These are phyloP conservation scores for Temnothorax curvispinosus DNA, from an alignment of 1,140 invertebrate species.

Conservation along the genomic window DNA sequence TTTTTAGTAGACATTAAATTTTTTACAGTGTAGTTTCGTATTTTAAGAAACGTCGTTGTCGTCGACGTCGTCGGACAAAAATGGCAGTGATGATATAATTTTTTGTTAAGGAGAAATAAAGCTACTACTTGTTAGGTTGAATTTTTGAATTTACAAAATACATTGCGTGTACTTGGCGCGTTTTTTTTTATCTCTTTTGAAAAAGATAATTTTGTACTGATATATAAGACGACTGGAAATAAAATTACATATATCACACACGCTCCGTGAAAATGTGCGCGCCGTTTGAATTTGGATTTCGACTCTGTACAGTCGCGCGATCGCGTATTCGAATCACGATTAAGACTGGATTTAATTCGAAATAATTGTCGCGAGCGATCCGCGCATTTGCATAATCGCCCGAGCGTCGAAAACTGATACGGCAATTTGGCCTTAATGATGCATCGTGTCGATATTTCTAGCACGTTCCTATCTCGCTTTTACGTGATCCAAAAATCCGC, in stretches of 20 bases:
- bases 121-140: no score
- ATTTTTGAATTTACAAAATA: no score
- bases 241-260: not conserved
- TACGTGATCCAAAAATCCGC: conserved; percentile 72
- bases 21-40: no score
- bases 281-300: conserved; percentile 29
- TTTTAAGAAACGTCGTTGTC: no score
- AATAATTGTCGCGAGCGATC: conserved; percentile 64
- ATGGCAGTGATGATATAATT: no score
- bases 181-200: no score
- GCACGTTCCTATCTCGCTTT: conserved; percentile 67
- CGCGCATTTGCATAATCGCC: conserved; percentile 66
- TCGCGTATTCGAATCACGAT: conserved; percentile 64
- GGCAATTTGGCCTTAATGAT: conserved; percentile 51
- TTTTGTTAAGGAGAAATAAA: no score
- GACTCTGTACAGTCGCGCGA: not conserved
- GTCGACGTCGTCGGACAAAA: no score
- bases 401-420: conserved; percentile 67
- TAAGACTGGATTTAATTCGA: conserved; percentile 71
- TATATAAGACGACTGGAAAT: not conserved
- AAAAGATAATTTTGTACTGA: no score
- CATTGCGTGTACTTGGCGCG: no score
- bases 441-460: conserved; percentile 68
- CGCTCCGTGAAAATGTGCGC: not conserved
- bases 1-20: no score